Evolutionary conservation across 2,797 vertebrate genomes (phyloP), one percentile per base, ranked within the genome.

Genomic region (Sebastes elongatus): DNA sequence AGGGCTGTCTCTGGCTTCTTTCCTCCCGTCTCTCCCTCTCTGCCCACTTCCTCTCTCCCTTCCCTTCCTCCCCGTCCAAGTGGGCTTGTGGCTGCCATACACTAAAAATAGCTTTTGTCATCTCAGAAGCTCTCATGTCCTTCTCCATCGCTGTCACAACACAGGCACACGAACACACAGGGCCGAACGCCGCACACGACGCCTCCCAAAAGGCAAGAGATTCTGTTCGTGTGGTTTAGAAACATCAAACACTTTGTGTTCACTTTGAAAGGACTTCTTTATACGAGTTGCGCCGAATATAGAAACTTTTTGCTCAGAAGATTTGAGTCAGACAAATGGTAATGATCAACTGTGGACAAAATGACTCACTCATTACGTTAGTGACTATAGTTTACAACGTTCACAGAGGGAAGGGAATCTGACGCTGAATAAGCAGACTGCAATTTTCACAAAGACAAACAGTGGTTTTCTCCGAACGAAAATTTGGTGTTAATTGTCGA

Each of bases 81-180:
- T 71, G 70, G 81, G 79, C 72, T 88, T 71, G 79, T 80, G 77
- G 80, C 83, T 86, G 83, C 79, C 57, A 42, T 13, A 14, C 71
- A 80, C 88, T 91, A 93, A 91, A 91, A 91, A 94, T 94, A 93
- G 88, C 86, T 73, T 82, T 85, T 85, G 88, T 89, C 91, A 85
- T 91, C 78, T 91, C 89, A 65, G 81, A 88, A 72, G 83, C 88
- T 80, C 83, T 81, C 57, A 68, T 86, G 88, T 82, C 83, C 76
- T 73, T 72, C 83, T 86, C 78, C 74, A 56, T 90, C 23, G 56
- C 68, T 88, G 85, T 89, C 80, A 86, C 85, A 86, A 82, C 81
- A 74, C 65, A 76, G 6, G 6, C 42, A 70, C 65, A 67, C 63
- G 55, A 60, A 74, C 61, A 71, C 61, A 38, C 4, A 53, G 4